These are phyloP conservation scores for Lampris incognitus DNA, from an alignment of 2,113 vertebrate species.

Conservation along the genomic window DNA sequence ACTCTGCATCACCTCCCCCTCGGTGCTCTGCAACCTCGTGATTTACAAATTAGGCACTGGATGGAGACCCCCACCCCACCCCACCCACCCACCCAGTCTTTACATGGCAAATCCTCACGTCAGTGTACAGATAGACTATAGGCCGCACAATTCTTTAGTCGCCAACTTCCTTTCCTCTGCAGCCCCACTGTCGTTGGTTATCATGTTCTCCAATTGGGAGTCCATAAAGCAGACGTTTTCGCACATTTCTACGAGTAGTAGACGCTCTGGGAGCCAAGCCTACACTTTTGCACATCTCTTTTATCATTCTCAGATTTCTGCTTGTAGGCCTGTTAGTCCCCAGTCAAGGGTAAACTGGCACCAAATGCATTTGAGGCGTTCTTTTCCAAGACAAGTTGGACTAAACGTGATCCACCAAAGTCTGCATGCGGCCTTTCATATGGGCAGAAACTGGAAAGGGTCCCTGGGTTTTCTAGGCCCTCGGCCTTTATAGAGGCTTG, in stretches of 20 bases:
- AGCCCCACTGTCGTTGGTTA: no score
- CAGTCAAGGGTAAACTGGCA: not conserved
- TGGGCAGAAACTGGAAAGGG: no score
- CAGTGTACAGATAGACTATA: not conserved
- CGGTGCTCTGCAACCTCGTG: no score
- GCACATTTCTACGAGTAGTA: no score
- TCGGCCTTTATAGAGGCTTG: no score
- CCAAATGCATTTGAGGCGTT: not conserved
- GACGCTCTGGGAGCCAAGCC: not conserved
- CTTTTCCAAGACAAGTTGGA: not conserved
- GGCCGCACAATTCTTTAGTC: not conserved
- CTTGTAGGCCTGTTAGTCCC: not conserved
- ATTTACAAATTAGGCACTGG: no score
- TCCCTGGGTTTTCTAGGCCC: no score
- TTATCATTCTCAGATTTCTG: not conserved
- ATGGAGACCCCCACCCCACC: conserved; percentile 60
- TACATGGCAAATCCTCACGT: conserved; percentile 22
- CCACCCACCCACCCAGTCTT: conserved; percentile 21
- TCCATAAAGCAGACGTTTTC: no score
- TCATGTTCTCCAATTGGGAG: not conserved
- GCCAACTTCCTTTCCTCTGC: not conserved
- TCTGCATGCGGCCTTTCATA: not conserved
- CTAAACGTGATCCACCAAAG: not conserved
- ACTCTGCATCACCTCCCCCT: no score
- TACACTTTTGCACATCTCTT: conserved; percentile 16